Evolutionary conservation across 2,888 invertebrate genomes (phyloP).

Genomic region (Cyclophora punctaria): DNA sequence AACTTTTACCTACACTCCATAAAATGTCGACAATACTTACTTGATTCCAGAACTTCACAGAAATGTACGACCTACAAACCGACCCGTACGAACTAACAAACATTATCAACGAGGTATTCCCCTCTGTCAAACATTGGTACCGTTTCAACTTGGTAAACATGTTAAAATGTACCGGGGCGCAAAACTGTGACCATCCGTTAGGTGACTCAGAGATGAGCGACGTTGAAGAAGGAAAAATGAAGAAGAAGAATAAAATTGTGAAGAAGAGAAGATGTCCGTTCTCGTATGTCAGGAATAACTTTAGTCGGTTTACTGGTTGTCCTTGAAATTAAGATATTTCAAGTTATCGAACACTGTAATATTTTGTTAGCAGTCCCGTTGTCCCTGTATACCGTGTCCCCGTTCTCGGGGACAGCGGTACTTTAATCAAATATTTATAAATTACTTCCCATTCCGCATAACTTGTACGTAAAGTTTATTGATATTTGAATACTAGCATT

Average conservation of each 20-base stretch:
- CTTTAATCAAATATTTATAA: no score
- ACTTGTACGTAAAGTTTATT: no score
- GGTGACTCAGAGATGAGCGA: constrained; percentile 1
- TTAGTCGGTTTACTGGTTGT: no score
- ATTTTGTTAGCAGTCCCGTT: no score
- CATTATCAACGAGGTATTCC: constrained; percentile 63
- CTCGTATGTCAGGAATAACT: background rate
- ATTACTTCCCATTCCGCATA: no score
- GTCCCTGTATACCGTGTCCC: no score
- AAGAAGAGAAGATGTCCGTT: constrained; percentile 15
- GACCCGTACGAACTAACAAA: constrained; percentile 86
- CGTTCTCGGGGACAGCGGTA: no score
- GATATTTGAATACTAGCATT: no score
- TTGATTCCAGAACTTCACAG: constrained; percentile 78
- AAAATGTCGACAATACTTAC: background rate
- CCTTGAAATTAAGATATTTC: no score
- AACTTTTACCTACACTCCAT: background rate
- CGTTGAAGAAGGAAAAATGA: constrained; percentile 1
- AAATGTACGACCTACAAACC: constrained; percentile 81
- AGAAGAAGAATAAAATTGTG: constrained; percentile 6
- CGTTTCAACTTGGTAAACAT: constrained; percentile 63
- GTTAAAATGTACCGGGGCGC: constrained; percentile 59
- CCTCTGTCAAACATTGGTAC: constrained; percentile 71
- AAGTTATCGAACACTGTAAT: no score
- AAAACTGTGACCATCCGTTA: constrained; percentile 36